phyloP scores from a whole-genome alignment of 30 jellyfish, hydroid and myxozoan species.

The Chrysaora quinquecirrha region DNA sequence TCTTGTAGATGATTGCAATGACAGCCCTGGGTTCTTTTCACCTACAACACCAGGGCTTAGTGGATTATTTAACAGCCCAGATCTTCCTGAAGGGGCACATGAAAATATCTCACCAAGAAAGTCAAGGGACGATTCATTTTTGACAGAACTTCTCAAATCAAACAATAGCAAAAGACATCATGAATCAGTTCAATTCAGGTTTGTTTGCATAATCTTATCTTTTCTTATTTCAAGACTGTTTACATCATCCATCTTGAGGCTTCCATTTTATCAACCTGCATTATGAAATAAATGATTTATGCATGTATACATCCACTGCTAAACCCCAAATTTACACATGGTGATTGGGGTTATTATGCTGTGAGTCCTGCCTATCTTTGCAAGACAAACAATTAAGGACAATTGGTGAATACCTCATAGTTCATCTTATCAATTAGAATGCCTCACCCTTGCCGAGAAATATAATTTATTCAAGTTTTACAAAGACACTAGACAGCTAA shows the following conservation, averaged over 20 bases:
- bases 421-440: too few species aligned
- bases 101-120: constrained; percentile 12
- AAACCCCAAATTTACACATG: not conserved
- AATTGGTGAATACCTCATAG: too few species aligned
- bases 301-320: not conserved
- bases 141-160: not conserved
- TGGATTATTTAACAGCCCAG: constrained; percentile 14
- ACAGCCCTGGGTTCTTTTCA: not conserved
- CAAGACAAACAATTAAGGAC: too few species aligned
- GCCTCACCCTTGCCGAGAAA: too few species aligned
- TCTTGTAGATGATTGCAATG: not conserved
- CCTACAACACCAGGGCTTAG: constrained; percentile 31
- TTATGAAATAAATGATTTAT: too few species aligned
- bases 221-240: not conserved
- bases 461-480: too few species aligned
- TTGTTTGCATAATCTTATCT: not conserved
- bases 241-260: too few species aligned
- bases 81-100: constrained; percentile 31
- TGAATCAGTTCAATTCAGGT: not conserved
- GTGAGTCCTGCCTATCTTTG: not conserved
- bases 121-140: constrained; percentile 26
- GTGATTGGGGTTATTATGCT: not conserved
- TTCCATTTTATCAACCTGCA: too few species aligned
- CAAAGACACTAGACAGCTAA: too few species aligned
- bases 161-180: not conserved